A percentile compares a stretch with the other conserved stretches of the same genome.
These are phyloP conservation scores for Archips crataeganus DNA, from an alignment of 2,888 invertebrate species.

Conservation along the genomic window DNA sequence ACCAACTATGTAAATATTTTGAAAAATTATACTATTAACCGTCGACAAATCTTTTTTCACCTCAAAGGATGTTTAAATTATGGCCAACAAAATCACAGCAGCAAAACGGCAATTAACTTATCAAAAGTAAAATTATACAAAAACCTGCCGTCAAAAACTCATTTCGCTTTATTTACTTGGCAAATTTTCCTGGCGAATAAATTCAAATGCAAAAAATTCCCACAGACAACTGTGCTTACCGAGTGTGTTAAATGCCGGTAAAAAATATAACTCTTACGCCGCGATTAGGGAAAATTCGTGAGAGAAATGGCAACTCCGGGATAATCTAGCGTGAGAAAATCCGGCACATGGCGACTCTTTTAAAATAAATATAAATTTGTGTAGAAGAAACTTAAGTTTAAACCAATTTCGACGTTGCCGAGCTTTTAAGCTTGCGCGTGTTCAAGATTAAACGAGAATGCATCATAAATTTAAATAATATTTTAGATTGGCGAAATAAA, in stretches of 20 bases:
- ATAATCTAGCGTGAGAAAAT: slow-evolving; percentile 20
- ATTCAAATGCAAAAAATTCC: slow-evolving; percentile 9
- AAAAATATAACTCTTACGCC: slow-evolving; percentile 18
- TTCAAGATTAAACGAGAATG: not conserved
- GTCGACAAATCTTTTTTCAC: too few species aligned
- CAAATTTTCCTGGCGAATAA: slow-evolving; percentile 12
- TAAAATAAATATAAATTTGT: slow-evolving; percentile 3
- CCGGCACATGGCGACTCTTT: not conserved
- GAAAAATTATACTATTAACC: too few species aligned
- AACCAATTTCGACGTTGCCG: not conserved
- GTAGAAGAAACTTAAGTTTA: slow-evolving; percentile 1
- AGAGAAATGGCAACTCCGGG: slow-evolving; percentile 14
- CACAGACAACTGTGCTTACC: slow-evolving; percentile 1
- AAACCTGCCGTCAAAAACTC: not conserved
- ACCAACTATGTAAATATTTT: too few species aligned
- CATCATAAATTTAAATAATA: not conserved
- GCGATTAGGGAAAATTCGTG: slow-evolving; percentile 14
- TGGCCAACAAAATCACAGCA: not conserved
- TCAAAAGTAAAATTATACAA: not conserved
- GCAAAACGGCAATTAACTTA: not conserved
- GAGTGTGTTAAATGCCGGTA: slow-evolving; percentile 13
- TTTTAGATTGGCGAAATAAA: not conserved
- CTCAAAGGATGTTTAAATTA: too few species aligned
- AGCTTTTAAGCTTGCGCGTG: not conserved
- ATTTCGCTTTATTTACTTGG: slow-evolving; percentile 5